These are phyloP conservation scores for Andrena cerasifolii DNA, from an alignment of 1,140 invertebrate species.

Conservation along the genomic window DNA sequence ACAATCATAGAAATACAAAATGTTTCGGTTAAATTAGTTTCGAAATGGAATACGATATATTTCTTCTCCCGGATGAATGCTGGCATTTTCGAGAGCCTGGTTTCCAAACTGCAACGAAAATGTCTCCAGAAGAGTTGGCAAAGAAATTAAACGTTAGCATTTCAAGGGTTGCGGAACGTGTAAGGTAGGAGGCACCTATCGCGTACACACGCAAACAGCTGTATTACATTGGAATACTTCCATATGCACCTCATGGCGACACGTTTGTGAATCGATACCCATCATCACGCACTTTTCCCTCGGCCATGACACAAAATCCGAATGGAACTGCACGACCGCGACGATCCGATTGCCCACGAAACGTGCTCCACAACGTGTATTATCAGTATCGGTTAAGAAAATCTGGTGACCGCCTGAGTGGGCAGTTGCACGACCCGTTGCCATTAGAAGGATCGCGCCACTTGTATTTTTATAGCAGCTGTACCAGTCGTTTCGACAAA, in stretches of 20 bases:
- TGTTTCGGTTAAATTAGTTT: too few species aligned
- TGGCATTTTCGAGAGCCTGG: too few species aligned
- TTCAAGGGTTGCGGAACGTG: too few species aligned
- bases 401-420: neutral
- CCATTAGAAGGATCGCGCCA: neutral
- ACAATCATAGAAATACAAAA: too few species aligned
- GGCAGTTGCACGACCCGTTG: neutral
- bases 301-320: constrained; percentile 24
- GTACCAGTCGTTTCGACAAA: neutral
- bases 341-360: neutral
- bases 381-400: neutral
- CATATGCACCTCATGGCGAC: neutral
- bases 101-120: too few species aligned
- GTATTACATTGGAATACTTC: neutral
- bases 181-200: neutral
- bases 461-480: neutral
- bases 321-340: neutral
- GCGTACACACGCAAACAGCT: neutral
- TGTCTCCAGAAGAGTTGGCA: too few species aligned
- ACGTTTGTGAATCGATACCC: constrained; percentile 26
- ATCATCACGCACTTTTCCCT: constrained; percentile 10
- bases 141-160: too few species aligned
- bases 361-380: neutral
- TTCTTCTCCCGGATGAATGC: too few species aligned
- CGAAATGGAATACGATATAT: too few species aligned